Conservation (phyloP, 2,888 invertebrate species). For the Nebria brevicollis region DNA sequence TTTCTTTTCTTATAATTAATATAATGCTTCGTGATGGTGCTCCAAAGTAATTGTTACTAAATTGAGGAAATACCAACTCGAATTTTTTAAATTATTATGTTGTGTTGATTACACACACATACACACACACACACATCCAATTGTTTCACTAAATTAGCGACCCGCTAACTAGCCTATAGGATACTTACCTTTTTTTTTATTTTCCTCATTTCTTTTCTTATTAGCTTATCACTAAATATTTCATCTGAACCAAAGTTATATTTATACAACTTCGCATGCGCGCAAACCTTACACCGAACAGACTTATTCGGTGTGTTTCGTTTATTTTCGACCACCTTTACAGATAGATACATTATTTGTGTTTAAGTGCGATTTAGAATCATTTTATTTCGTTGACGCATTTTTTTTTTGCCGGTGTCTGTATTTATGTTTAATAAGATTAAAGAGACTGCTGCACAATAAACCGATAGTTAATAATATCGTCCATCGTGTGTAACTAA, state of each 20-base stretch:
- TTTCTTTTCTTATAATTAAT: constrained; percentile 36
- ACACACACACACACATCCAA: constrained; percentile 10
- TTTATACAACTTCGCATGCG: too few relatives aligned
- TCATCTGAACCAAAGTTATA: too few relatives aligned
- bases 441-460: not conserved
- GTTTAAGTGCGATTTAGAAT: not conserved
- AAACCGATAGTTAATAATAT: not conserved
- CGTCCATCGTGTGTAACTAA: constrained; percentile 14
- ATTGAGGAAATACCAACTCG: constrained; percentile 36
- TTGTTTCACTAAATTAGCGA: not conserved
- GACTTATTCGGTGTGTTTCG: too few relatives aligned
- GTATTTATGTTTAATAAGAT: not conserved
- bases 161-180: not conserved
- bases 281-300: too few relatives aligned
- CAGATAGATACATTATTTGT: not conserved
- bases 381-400: not conserved
- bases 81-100: constrained; percentile 8
- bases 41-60: constrained; percentile 40
- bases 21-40: constrained; percentile 17
- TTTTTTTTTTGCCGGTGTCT: not conserved
- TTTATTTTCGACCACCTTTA: too few relatives aligned
- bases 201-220: not conserved
- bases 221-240: too few relatives aligned
- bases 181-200: not conserved
- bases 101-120: constrained; percentile 9